phyloP scores from a whole-genome alignment of 2,113 vertebrate species.

The Leucoraja erinaceus region DNA sequence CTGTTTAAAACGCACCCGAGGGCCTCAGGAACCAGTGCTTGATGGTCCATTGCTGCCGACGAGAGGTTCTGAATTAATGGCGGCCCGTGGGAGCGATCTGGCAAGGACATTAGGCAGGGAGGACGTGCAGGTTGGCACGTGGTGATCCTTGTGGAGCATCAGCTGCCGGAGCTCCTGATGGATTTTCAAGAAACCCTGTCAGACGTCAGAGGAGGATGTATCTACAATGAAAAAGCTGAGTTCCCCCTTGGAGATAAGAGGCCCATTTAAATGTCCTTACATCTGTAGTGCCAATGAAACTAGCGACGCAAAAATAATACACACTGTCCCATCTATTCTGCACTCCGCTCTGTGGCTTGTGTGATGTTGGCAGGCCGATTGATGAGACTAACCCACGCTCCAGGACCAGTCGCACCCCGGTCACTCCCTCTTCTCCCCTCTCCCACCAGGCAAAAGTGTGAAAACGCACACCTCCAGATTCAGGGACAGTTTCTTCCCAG shows the following conservation, averaged over 20 bases:
- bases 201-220: not conserved
- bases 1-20: too few relatives aligned
- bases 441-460: too few relatives aligned
- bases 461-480: too few relatives aligned
- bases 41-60: not conserved
- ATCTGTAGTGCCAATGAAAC: not conserved
- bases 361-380: too few relatives aligned
- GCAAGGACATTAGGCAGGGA: not conserved
- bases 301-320: not conserved
- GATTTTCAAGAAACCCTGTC: not conserved
- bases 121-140: not conserved
- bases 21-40: too few relatives aligned
- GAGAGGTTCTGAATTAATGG: too few relatives aligned
- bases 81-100: not conserved
- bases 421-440: too few relatives aligned
- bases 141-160: not conserved
- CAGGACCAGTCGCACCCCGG: too few relatives aligned
- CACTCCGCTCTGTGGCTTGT: not conserved
- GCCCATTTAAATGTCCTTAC: not conserved
- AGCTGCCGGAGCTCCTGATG: not conserved
- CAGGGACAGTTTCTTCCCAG: too few relatives aligned
- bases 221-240: not conserved
- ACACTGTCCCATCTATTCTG: not conserved
- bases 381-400: too few relatives aligned
- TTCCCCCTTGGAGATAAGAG: not conserved